Evolutionary conservation across 2,797 vertebrate genomes (phyloP).

Genomic region (Oreochromis grahami): DNA sequence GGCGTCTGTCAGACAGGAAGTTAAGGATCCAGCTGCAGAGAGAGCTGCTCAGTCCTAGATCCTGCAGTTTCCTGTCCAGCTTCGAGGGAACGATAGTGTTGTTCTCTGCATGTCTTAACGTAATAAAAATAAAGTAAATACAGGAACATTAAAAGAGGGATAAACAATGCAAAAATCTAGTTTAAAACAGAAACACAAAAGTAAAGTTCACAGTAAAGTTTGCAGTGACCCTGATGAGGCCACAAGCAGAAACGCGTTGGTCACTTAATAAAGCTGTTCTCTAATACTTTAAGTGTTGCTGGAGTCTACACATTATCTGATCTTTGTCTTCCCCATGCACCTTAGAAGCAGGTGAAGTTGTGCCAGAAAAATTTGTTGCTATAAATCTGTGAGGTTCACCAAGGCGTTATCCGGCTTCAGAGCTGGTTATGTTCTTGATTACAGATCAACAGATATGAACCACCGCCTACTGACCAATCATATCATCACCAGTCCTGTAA

Average conservation of each 20-base stretch:
- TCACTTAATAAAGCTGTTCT: not conserved
- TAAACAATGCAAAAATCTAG: not conserved
- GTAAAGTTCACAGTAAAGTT: not conserved
- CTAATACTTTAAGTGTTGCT: rapidly evolving
- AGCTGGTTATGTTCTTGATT: not conserved
- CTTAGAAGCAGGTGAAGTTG: not conserved
- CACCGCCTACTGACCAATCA: not conserved
- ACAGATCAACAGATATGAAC: not conserved
- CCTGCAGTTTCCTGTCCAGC: too few relatives aligned
- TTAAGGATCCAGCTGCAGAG: too few relatives aligned
- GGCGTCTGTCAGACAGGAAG: too few relatives aligned
- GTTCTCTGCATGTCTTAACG: rapidly evolving
- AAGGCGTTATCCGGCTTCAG: not conserved
- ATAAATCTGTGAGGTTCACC: not conserved
- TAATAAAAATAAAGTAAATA: not conserved
- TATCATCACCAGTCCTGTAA: not conserved
- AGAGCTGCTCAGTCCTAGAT: too few relatives aligned
- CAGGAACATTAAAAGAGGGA: not conserved
- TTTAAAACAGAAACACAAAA: not conserved
- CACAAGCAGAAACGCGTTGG: rapidly evolving
- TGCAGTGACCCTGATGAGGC: not conserved
- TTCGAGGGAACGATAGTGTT: too few relatives aligned
- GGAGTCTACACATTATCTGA: not conserved
- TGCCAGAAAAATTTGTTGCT: not conserved
- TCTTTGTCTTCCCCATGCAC: not conserved